Evolutionary conservation across 1,140 invertebrate species (phyloP), one percentile per base, ranked within the genome.

Genomic region (Heliconius nattereri): DNA sequence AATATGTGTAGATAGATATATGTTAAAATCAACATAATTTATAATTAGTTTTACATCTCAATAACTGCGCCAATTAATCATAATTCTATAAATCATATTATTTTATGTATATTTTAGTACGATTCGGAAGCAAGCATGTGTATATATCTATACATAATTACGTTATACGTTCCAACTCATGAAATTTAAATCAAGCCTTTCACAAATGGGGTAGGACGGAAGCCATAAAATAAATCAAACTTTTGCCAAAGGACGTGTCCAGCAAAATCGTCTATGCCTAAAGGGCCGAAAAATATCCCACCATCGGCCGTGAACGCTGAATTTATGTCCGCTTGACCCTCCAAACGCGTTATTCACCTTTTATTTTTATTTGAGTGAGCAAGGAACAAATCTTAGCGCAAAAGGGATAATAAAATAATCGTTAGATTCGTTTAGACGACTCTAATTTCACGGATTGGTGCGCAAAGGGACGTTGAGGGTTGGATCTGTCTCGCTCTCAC

Each of bases 321-420:
- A 94, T 94, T 94, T 94, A 94, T 93, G 86, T 88, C 83, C 86
- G 85, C 88, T 92, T 93, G 91, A 93, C 92, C 92, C 92, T 88
- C 85, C 85, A 85, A 85, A 88, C 89, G 89, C 85, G 88, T 94
- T 94, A 91, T 89, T 94, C 92, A 94, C 92, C 92, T 94, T 93
- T 94, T 91, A 92, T 92, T 94, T 94, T 94, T 94, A 94, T 94
- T 94, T 93, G 90, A 93, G 89, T 94, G 92, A 94, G 92, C 92
- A 94, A 94, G 92, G 87, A 94, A 94, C 92, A 94, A 94, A 94
- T 94, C 92, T 94, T 93, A 94, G 92, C 89, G 92, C 86, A 92
- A 92, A 93, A 93, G 89, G 92, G 92, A 94, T 94, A 94, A 93
- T 94, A 94, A 94, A 94, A 94, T 94, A 94, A 94, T 94, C 92